phyloP scores from a whole-genome alignment of 2,113 vertebrate genomes.

The Butorides virescens region DNA sequence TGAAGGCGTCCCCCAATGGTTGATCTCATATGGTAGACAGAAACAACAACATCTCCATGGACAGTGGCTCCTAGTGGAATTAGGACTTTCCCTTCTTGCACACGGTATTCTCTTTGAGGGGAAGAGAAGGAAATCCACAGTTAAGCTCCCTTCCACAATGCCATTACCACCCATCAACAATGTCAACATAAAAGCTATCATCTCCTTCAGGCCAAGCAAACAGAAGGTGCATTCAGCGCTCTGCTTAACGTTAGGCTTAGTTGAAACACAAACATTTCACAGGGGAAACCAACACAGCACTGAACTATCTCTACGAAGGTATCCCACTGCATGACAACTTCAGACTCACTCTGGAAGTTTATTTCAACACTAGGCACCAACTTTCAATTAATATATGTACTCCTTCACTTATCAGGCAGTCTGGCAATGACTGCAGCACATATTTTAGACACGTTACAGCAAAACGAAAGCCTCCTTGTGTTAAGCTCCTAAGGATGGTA shows the following conservation, averaged over 20 bases:
- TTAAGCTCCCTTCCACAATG: neutral
- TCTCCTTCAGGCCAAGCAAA: neutral
- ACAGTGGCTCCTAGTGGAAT: slow-evolving; percentile 91
- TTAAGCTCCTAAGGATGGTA: accelerated
- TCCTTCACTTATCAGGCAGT: neutral
- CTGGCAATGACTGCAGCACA: neutral
- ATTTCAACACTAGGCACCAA: neutral
- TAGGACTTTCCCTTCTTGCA: slow-evolving; percentile 93
- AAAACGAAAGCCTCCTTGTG: accelerated
- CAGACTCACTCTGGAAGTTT: neutral
- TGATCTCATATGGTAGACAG: slow-evolving; percentile 93
- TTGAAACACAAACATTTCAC: neutral
- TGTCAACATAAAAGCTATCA: neutral
- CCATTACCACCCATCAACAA: neutral
- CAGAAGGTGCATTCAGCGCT: neutral
- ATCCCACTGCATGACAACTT: accelerated
- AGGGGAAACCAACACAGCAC: neutral
- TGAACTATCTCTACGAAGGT: neutral
- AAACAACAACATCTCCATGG: slow-evolving; percentile 93
- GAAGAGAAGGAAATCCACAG: neutral
- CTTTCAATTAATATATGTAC: accelerated
- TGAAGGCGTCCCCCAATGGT: slow-evolving; percentile 95
- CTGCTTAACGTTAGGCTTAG: neutral
- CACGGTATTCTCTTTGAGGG: slow-evolving; percentile 86
- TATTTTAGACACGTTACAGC: neutral